phyloP scores from a whole-genome alignment of 2,888 invertebrate genomes.

The Acronicta aceris region DNA sequence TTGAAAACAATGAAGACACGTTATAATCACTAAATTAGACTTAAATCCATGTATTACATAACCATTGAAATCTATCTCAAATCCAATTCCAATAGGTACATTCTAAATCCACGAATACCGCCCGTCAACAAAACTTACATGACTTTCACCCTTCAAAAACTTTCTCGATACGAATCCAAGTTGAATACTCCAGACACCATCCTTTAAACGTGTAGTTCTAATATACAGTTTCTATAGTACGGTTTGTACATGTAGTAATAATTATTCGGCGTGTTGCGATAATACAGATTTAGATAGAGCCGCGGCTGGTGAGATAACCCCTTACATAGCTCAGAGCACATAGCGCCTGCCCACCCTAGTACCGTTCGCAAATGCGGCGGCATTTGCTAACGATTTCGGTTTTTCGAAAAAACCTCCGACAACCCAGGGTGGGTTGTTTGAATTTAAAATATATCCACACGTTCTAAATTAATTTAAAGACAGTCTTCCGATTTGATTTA shows the following conservation, averaged over 20 bases:
- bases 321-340: conserved; percentile 88
- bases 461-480: no score
- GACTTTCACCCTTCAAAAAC: conserved; percentile 29
- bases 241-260: conserved; percentile 80
- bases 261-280: conserved; percentile 87
- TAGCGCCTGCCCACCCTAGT: conserved; percentile 80
- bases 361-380: conserved; percentile 61
- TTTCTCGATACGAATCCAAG: conserved; percentile 29
- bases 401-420: no score
- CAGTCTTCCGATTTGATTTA: no score
- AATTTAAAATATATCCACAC: no score
- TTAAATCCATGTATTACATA: no score
- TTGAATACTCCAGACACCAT: conserved; percentile 33
- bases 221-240: conserved; percentile 32
- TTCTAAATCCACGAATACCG: not conserved
- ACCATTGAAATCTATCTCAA: not conserved
- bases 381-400: not conserved
- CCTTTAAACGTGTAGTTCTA: conserved; percentile 28
- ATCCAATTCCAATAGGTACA: not conserved
- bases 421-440: no score
- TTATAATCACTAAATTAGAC: no score
- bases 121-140: conserved; percentile 17
- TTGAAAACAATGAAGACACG: no score
- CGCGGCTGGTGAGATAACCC: conserved; percentile 85
- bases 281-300: conserved; percentile 88